These are phyloP conservation scores for Orchesella flavescens DNA, from an alignment of 2,888 invertebrate species.

Conservation along the genomic window DNA sequence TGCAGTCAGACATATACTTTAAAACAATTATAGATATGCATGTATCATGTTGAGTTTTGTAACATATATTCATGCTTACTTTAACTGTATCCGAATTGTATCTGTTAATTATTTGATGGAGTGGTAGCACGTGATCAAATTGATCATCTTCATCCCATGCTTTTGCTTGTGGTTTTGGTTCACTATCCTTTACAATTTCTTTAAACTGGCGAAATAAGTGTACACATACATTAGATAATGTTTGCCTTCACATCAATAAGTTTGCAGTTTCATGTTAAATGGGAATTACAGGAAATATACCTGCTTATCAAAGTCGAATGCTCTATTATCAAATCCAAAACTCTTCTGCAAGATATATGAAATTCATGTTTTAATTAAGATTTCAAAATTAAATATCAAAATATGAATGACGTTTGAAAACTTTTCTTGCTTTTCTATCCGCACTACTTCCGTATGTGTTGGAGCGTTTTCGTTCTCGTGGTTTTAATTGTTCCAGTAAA, in stretches of 20 bases:
- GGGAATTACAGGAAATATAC: neutral
- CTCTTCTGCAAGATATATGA: conserved; percentile 17
- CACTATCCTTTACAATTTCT: conserved; percentile 52
- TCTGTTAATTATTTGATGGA: conserved; percentile 61
- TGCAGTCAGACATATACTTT: neutral
- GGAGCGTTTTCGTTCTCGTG: conserved; percentile 28
- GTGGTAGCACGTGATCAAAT: conserved; percentile 65
- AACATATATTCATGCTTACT: conserved; percentile 14
- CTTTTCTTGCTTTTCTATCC: neutral
- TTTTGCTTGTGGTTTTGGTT: conserved; percentile 58
- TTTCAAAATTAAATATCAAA: too few relatives aligned
- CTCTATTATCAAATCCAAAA: conserved; percentile 42
- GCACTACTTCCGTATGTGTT: conserved; percentile 38
- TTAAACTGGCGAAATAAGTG: conserved; percentile 32
- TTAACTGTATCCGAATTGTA: conserved; percentile 51
- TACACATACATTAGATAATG: neutral
- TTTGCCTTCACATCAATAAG: neutral
- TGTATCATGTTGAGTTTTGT: too few relatives aligned
- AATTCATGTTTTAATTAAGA: neutral
- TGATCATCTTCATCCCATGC: conserved; percentile 67
- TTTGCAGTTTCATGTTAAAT: too few relatives aligned
- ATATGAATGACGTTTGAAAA: too few relatives aligned
- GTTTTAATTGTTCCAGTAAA: neutral
- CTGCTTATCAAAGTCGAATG: conserved; percentile 53
- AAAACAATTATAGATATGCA: too few relatives aligned